Evolutionary conservation across 1,140 invertebrate species (phyloP).

Genomic region (Achatina immaculata): DNA sequence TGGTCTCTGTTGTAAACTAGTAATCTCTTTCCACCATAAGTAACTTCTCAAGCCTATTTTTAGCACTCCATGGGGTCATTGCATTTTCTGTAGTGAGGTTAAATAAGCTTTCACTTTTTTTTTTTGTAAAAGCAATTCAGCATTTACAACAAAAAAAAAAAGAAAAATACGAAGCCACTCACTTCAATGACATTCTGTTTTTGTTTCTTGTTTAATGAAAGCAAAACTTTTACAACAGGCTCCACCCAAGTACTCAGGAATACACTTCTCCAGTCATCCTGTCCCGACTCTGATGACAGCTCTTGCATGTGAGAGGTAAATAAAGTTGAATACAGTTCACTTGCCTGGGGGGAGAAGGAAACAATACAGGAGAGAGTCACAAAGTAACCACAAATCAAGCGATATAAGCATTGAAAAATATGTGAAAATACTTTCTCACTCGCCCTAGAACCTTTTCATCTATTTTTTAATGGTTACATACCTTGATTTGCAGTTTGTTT

Average conservation of each 20-base stretch:
- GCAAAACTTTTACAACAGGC: conserved; percentile 57
- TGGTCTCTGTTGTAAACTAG: too few species aligned
- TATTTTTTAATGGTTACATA: too few species aligned
- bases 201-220: conserved; percentile 48
- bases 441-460: too few species aligned
- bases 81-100: too few species aligned
- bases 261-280: conserved; percentile 31
- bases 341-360: conserved; percentile 52
- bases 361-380: background rate
- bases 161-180: conserved; percentile 1
- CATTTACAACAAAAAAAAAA: too few species aligned
- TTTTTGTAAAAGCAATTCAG: background rate
- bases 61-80: too few species aligned
- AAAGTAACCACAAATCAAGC: conserved; percentile 27
- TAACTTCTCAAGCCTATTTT: too few species aligned
- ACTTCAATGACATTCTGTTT: conserved; percentile 63
- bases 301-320: conserved; percentile 41
- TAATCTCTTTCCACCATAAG: too few species aligned
- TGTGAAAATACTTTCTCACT: too few species aligned
- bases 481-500: too few species aligned
- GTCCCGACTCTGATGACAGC: background rate
- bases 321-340: conserved; percentile 62
- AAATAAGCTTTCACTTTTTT: too few species aligned
- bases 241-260: conserved; percentile 57
- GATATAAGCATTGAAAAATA: background rate